Evolutionary conservation across 2,113 vertebrate species (phyloP), one percentile per base, ranked within the genome.

Genomic region (Callionymus lyra): DNA sequence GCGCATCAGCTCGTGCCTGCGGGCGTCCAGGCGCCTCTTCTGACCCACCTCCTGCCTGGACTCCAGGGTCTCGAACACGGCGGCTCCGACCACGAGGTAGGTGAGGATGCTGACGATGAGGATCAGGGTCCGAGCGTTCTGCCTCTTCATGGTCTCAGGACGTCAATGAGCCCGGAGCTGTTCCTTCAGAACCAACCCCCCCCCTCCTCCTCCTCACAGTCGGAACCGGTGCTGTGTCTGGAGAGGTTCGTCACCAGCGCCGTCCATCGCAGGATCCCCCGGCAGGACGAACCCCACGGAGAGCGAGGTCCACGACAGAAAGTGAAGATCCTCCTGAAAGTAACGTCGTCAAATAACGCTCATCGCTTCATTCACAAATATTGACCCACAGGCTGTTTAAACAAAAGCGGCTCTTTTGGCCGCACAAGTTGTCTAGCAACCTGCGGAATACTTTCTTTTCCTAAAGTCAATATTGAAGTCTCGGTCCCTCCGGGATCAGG

Each of bases 71-170:
- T 96, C 90, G 79, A 96, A 97, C 19, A 97, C 92, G 48, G 92
- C 91, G 58, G 93, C 92, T 47, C 93, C 92, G 60, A 92, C 90
- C 83, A 96, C 87, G 82, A 97, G 85, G 85, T 97, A 97, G 77
- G 92, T 90, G 84, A 97, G 90, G 83, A 91, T 97, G 87, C 91
- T 92, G 68, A 90, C 63, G 81, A 97, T 96, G 68, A 97, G 90
- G 31, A 85, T 89, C 73, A 95, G 77, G 51, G 93, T 97, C 77
- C 93, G 65, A 65, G 91, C 89, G 86, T 96, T 96, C 72, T 97
- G 93, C 79, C 90, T 85, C 89, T 96, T 94, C 93, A 96, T 96
- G 80, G 60, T 85, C 8, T 9, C 1, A 9, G 6, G 21, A 27
- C 59, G 42, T 54, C 58, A 63, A 46, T 58, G 59, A 55, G 71